phyloP scores from a whole-genome alignment of 2,888 invertebrate genomes.

The Papilio elwesi region DNA sequence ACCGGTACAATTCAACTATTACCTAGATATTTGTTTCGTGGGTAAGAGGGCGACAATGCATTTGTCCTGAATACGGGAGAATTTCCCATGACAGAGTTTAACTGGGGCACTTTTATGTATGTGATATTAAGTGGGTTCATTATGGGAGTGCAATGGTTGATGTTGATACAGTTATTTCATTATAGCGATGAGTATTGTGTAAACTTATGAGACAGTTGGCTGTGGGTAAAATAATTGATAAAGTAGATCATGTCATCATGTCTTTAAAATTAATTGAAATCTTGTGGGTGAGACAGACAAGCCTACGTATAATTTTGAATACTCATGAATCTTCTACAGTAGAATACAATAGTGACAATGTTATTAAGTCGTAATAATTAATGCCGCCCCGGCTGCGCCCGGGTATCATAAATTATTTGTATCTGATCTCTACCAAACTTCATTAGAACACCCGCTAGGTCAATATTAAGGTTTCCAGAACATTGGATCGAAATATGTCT shows the following conservation, averaged over 20 bases:
- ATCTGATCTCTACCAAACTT: too few species aligned
- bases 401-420: too few species aligned
- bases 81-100: slow-evolving; percentile 48
- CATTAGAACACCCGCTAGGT: too few species aligned
- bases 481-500: too few species aligned
- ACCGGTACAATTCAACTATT: slow-evolving; percentile 40
- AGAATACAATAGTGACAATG: too few species aligned
- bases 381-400: too few species aligned
- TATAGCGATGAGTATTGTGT: slow-evolving; percentile 39
- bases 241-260: background rate
- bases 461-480: too few species aligned
- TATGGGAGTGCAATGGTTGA: slow-evolving; percentile 50
- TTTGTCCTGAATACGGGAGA: slow-evolving; percentile 23
- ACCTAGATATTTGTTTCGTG: slow-evolving; percentile 51
- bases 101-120: slow-evolving; percentile 45
- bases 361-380: too few species aligned
- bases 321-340: background rate
- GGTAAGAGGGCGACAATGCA: slow-evolving; percentile 45
- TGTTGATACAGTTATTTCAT: slow-evolving; percentile 42
- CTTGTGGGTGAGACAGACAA: background rate
- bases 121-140: slow-evolving; percentile 53
- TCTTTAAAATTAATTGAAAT: background rate
- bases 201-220: slow-evolving; percentile 35
- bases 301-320: background rate
- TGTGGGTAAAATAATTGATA: slow-evolving; percentile 4